Conservation (phyloP, 1,140 invertebrate genomes). For the Mylabris phalerata region DNA sequence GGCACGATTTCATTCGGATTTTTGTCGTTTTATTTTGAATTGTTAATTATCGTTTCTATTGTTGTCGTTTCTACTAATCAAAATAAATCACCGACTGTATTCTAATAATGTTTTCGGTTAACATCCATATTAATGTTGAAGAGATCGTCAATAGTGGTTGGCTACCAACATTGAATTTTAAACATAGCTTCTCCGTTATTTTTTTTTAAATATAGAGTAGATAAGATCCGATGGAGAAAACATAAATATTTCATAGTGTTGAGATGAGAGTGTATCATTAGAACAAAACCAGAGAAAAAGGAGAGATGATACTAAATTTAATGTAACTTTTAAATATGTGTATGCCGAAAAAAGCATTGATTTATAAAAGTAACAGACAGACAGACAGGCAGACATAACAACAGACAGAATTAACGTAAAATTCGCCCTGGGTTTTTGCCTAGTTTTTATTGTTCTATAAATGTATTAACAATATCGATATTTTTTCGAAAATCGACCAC, state of each 20-base stretch:
- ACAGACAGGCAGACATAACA: no score
- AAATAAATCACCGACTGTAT: no score
- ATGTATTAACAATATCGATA: no score
- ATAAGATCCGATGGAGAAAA: constrained; percentile 26
- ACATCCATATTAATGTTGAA: constrained; percentile 18
- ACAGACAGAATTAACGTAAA: not conserved
- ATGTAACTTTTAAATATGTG: constrained; percentile 2
- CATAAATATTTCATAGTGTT: constrained; percentile 35
- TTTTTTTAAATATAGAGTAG: constrained; percentile 16
- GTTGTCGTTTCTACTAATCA: not conserved
- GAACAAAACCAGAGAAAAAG: constrained; percentile 15
- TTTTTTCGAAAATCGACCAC: no score
- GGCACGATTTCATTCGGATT: no score
- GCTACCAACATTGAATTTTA: constrained; percentile 15
- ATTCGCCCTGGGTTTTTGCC: constrained; percentile 7
- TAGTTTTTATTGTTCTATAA: no score
- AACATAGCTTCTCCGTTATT: constrained; percentile 20
- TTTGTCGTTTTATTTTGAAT: no score
- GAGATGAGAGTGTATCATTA: constrained; percentile 17
- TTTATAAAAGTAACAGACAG: not conserved
- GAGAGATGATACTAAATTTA: no score
- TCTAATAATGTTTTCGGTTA: not conserved
- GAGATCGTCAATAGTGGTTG: constrained; percentile 5
- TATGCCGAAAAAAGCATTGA: not conserved
- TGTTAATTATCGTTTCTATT: not conserved